phyloP scores from a whole-genome alignment of 2,797 vertebrate genomes.

The Valencia hispanica region DNA sequence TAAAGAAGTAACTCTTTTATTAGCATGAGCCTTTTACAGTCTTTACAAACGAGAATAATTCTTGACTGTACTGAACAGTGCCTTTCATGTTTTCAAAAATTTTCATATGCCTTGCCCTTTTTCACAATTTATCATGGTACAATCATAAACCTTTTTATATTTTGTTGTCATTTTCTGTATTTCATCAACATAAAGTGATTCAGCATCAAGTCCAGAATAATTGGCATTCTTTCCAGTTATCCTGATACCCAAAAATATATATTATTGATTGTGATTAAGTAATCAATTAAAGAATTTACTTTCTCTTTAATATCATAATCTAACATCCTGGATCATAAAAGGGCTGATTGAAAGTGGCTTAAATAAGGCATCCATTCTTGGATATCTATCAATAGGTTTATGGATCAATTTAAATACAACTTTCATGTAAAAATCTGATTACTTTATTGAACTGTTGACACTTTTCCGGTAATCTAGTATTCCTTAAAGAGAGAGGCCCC shows the following conservation, averaged over 20 bases:
- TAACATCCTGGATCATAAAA: neutral
- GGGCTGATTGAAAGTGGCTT: neutral
- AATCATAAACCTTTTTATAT: too few relatives aligned
- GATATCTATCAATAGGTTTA: neutral
- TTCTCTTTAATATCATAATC: neutral
- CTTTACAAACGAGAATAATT: too few relatives aligned
- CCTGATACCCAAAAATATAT: neutral
- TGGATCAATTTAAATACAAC: neutral
- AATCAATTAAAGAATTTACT: neutral
- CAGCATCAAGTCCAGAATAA: neutral
- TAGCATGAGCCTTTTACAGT: too few relatives aligned
- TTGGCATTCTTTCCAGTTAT: neutral
- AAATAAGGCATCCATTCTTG: neutral
- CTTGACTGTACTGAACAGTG: too few relatives aligned
- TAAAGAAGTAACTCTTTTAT: too few relatives aligned
- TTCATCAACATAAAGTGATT: too few relatives aligned
- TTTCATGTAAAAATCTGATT: neutral
- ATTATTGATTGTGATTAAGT: too few relatives aligned
- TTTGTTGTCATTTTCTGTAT: too few relatives aligned
- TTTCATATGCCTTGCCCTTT: too few relatives aligned
- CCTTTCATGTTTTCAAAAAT: too few relatives aligned
- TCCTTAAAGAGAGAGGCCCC: neutral
- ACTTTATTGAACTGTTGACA: neutral
- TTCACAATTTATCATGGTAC: too few relatives aligned
- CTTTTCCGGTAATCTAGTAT: neutral